A percentile compares a stretch with the other conserved stretches of the same genome.
phyloP scores from a whole-genome alignment of 35 echinoderm and acorn worm species.

The Patiria miniata region DNA sequence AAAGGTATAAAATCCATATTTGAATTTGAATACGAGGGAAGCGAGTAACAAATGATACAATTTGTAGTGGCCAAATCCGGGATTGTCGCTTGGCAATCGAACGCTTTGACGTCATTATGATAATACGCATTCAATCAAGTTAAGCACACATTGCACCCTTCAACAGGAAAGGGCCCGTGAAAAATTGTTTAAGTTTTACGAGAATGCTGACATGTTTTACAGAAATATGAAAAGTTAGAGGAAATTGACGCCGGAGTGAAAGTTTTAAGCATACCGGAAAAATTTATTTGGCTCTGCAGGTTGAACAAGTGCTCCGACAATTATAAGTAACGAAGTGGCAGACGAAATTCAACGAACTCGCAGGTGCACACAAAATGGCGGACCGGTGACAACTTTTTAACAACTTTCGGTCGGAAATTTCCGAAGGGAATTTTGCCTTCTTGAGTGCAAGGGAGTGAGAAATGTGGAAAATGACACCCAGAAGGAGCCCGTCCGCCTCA shows the following conservation, averaged over 20 bases:
- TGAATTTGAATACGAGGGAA: background rate
- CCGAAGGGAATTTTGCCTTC: background rate
- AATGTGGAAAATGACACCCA: background rate
- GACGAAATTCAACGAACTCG: too few relatives aligned
- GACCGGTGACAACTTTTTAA: background rate
- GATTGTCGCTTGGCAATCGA: constrained; percentile 41
- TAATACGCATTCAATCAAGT: constrained; percentile 5
- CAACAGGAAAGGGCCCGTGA: too few relatives aligned
- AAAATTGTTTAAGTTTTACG: too few relatives aligned
- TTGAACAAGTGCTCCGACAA: background rate
- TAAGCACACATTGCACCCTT: background rate
- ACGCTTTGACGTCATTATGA: constrained; percentile 46
- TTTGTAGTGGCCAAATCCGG: background rate
- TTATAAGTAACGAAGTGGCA: background rate
- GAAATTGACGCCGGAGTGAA: background rate
- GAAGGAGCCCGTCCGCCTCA: background rate
- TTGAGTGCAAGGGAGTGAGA: background rate
- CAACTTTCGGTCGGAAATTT: background rate
- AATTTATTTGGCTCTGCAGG: background rate
- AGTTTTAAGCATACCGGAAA: background rate
- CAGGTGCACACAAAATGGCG: background rate
- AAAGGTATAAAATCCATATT: too few relatives aligned
- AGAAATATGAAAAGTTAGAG: background rate
- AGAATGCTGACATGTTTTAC: background rate
- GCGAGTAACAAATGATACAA: background rate